phyloP scores from a whole-genome alignment of 2,797 vertebrate species.

The Pseudomugil tenellus region DNA sequence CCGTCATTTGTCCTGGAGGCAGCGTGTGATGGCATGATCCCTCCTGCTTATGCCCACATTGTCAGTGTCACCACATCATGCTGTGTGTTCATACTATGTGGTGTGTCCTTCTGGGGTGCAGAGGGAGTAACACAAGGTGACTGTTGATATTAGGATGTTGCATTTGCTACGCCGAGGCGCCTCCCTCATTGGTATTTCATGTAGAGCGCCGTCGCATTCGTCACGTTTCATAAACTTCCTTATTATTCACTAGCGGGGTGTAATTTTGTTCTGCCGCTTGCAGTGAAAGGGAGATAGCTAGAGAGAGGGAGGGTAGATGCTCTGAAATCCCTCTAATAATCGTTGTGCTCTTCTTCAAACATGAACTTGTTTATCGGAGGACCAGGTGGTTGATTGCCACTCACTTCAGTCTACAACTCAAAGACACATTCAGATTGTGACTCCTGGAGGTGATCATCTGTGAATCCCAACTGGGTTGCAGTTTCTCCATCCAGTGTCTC shows the following conservation, averaged over 20 bases:
- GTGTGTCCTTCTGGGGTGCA: slow-evolving; percentile 69
- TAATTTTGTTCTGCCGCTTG: slow-evolving; percentile 71
- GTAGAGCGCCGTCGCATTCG: slow-evolving; percentile 76
- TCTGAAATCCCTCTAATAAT: slow-evolving; percentile 71
- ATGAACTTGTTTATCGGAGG: slow-evolving; percentile 72
- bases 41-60: slow-evolving; percentile 12
- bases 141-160: slow-evolving; percentile 82
- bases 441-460: slow-evolving; percentile 67
- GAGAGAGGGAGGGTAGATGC: slow-evolving; percentile 61
- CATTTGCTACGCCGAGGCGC: slow-evolving; percentile 70
- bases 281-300: slow-evolving; percentile 68
- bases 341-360: slow-evolving; percentile 62
- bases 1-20: slow-evolving; percentile 24
- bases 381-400: slow-evolving; percentile 70
- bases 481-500: slow-evolving; percentile 40
- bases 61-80: slow-evolving; percentile 35
- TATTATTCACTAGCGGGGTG: slow-evolving; percentile 82
- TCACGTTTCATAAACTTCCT: slow-evolving; percentile 84
- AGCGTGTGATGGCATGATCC: slow-evolving; percentile 11
- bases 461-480: slow-evolving; percentile 55
- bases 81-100: slow-evolving; percentile 38
- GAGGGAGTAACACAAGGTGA: slow-evolving; percentile 78
- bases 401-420: slow-evolving; percentile 47
- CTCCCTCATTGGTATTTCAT: slow-evolving; percentile 82
- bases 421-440: slow-evolving; percentile 49